These are phyloP conservation scores for Bombycilla garrulus DNA, from an alignment of 2,113 vertebrate species.

Conservation along the genomic window DNA sequence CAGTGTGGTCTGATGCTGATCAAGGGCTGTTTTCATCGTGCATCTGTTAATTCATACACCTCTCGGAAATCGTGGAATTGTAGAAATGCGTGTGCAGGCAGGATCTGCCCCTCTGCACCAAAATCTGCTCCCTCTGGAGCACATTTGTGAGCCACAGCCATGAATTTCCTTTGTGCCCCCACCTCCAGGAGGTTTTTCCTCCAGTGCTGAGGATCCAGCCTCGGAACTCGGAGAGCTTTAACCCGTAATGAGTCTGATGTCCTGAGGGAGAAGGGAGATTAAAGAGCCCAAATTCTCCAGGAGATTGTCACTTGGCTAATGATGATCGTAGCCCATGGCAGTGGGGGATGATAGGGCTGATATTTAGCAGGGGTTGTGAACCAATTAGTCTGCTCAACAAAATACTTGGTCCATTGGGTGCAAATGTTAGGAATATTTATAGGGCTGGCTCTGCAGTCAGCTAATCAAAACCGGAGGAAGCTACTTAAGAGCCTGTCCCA, in stretches of 20 bases:
- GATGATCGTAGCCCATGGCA: conserved; percentile 53
- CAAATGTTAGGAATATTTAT: conserved; percentile 62
- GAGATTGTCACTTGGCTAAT: conserved; percentile 69
- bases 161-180: neutral
- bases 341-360: conserved; percentile 48
- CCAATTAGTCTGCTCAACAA: conserved; percentile 67
- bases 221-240: conserved; percentile 3
- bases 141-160: neutral
- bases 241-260: neutral
- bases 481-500: conserved; percentile 17
- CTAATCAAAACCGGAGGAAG: conserved; percentile 38
- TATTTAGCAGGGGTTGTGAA: conserved; percentile 68
- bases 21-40: neutral
- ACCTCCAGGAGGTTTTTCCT: neutral
- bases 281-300: conserved; percentile 64
- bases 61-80: neutral
- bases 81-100: neutral
- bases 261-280: conserved; percentile 43
- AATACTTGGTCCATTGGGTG: conserved; percentile 62
- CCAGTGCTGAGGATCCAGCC: neutral
- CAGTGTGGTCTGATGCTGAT: fast-evolving
- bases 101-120: neutral
- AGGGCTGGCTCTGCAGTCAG: neutral
- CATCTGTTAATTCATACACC: neutral
- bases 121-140: neutral